A percentile compares a stretch with the other conserved stretches of the same genome.
Evolutionary conservation across 2,888 invertebrate species (phyloP).

Genomic region (Mesorhabditis sp.): DNA sequence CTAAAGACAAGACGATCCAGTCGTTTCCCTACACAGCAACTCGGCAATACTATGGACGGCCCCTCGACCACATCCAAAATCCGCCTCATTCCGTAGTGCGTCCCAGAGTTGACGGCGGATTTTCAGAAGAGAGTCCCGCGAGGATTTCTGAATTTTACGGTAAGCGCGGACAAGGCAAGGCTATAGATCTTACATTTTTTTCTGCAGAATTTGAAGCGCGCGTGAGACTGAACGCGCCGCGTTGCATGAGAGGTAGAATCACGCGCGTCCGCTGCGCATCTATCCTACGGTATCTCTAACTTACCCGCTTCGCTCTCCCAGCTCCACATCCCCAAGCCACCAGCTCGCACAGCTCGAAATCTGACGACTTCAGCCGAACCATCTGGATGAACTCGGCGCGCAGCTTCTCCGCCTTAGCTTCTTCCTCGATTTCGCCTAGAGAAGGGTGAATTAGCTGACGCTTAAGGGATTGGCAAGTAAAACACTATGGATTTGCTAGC

Average conservation of each 20-base stretch:
- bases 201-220: too few relatives aligned
- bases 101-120: not conserved
- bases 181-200: too few relatives aligned
- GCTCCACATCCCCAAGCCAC: conserved; percentile 1
- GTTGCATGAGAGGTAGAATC: too few relatives aligned
- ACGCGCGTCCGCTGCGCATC: too few relatives aligned
- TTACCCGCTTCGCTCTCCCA: not conserved
- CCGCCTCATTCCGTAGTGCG: not conserved
- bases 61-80: not conserved
- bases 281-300: not conserved
- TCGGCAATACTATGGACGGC: not conserved
- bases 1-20: not conserved
- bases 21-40: conserved; percentile 1
- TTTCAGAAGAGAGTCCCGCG: not conserved
- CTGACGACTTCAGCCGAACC: conserved; percentile 20
- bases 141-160: not conserved
- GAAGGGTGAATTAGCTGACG: not conserved
- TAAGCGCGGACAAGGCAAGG: too few relatives aligned
- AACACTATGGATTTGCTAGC: too few relatives aligned
- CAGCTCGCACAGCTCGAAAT: conserved; percentile 29
- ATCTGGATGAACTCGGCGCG: conserved; percentile 31
- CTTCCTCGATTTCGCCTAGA: conserved; percentile 25
- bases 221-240: too few relatives aligned
- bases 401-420: conserved; percentile 22
- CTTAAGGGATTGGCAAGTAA: too few relatives aligned